Conservation (phyloP, 64 coral and sea anemone genomes). For the Pachyseris speciosa region DNA sequence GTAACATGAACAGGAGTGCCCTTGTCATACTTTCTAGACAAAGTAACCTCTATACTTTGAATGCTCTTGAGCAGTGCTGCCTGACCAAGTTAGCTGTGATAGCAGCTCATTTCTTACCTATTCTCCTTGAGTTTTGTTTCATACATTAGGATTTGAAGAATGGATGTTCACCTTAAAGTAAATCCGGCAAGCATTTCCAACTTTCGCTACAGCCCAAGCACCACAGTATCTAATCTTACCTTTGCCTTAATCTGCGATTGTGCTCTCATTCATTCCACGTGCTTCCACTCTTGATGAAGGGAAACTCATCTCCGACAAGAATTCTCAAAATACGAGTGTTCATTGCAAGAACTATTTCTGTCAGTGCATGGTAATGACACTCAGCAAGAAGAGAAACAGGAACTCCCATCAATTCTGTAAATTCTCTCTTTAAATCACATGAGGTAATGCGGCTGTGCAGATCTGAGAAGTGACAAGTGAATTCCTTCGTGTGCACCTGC, state of each 20-base stretch:
- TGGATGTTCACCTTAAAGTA: constrained; percentile 10
- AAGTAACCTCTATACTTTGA: constrained; percentile 11
- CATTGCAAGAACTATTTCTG: background rate
- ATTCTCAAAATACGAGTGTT: background rate
- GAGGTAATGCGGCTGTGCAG: background rate
- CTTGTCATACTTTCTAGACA: constrained; percentile 3
- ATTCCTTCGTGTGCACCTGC: background rate
- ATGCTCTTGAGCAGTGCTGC: background rate
- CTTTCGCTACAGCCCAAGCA: constrained; percentile 38
- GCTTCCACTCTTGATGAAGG: background rate
- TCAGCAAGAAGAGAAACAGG: background rate
- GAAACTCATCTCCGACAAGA: background rate
- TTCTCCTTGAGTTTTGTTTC: background rate
- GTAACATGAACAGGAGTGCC: background rate
- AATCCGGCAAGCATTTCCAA: background rate
- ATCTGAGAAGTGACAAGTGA: constrained; percentile 22
- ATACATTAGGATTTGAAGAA: background rate
- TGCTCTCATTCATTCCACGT: background rate
- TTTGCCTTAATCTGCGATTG: background rate
- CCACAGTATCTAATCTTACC: constrained; percentile 39
- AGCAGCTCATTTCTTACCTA: constrained; percentile 15
- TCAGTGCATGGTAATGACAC: background rate
- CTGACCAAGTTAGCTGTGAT: constrained; percentile 7
- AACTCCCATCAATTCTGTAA: background rate
- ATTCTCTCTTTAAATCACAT: background rate